These are phyloP conservation scores for Xylophagus ater DNA, from an alignment of 2,888 invertebrate species.

Conservation along the genomic window DNA sequence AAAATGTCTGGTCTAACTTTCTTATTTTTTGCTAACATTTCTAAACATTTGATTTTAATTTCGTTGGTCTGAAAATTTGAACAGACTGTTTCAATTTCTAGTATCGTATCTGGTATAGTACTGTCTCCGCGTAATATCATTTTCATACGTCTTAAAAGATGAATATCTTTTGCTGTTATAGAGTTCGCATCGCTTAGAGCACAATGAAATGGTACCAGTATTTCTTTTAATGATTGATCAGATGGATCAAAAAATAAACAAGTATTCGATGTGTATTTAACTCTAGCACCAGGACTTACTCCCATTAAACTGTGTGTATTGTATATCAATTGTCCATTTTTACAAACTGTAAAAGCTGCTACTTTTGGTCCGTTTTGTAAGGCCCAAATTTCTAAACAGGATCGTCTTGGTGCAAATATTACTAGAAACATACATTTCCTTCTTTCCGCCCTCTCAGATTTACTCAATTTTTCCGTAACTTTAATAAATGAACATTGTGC, in stretches of 20 bases:
- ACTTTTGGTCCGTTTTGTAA: slow-evolving; percentile 83
- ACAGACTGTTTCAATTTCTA: slow-evolving; percentile 36
- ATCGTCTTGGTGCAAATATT: slow-evolving; percentile 87
- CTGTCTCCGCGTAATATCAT: slow-evolving; percentile 48
- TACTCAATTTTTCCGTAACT: slow-evolving; percentile 51
- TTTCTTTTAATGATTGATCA: slow-evolving; percentile 69
- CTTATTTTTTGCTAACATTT: slow-evolving; percentile 55
- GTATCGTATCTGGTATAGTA: slow-evolving; percentile 37
- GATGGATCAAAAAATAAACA: slow-evolving; percentile 70
- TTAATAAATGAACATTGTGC: slow-evolving; percentile 92
- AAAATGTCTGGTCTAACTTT: slow-evolving; percentile 51
- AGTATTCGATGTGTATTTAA: slow-evolving; percentile 51
- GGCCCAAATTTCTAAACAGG: slow-evolving; percentile 86
- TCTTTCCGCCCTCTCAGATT: slow-evolving; percentile 19
- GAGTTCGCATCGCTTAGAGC: slow-evolving; percentile 80
- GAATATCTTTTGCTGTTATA: slow-evolving; percentile 75
- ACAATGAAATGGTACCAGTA: slow-evolving; percentile 83
- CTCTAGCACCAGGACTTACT: slow-evolving; percentile 46
- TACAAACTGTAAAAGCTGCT: slow-evolving; percentile 81
- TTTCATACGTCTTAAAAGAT: slow-evolving; percentile 67
- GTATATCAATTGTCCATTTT: slow-evolving; percentile 68
- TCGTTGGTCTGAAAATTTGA: slow-evolving; percentile 59
- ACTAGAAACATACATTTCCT: slow-evolving; percentile 67
- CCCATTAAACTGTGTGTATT: slow-evolving; percentile 74
- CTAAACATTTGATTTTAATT: slow-evolving; percentile 57